Evolutionary conservation across 2,113 vertebrate species (phyloP).

Genomic region (Genyomyrus donnyi): DNA sequence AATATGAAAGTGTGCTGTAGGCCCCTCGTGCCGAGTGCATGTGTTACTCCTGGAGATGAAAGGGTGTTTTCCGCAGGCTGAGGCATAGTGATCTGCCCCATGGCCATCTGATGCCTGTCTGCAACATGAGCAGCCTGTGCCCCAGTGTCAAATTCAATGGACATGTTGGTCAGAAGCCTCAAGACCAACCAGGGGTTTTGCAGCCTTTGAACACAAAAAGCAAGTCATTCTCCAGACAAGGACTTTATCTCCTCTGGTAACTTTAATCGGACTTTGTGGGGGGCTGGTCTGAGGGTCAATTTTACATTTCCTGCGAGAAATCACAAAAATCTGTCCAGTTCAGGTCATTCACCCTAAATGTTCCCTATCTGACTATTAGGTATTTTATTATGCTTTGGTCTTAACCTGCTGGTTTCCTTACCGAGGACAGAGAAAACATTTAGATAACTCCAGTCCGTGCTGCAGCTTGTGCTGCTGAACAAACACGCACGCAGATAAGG

Average conservation of each 20-base stretch:
- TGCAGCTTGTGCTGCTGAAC: not conserved
- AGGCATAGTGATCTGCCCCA: not conserved
- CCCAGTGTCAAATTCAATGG: not conserved
- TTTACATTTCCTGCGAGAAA: not conserved
- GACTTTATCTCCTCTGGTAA: not conserved
- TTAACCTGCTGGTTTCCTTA: not conserved
- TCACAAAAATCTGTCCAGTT: not conserved
- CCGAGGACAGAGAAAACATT: not conserved
- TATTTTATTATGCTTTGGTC: not conserved
- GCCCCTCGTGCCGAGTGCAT: not conserved
- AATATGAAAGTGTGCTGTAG: not conserved
- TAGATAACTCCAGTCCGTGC: not conserved
- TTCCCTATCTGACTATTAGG: not conserved
- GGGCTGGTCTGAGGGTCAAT: not conserved
- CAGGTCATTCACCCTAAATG: not conserved
- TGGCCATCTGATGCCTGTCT: not conserved
- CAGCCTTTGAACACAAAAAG: not conserved
- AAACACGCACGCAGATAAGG: not conserved
- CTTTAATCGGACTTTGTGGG: not conserved
- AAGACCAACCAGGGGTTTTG: not conserved
- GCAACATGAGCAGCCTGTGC: not conserved
- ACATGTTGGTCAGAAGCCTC: not conserved
- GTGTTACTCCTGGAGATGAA: not conserved
- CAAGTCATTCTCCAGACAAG: not conserved
- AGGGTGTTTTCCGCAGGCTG: not conserved